phyloP scores from a whole-genome alignment of 2,888 invertebrate genomes.

The Acronicta leporina region DNA sequence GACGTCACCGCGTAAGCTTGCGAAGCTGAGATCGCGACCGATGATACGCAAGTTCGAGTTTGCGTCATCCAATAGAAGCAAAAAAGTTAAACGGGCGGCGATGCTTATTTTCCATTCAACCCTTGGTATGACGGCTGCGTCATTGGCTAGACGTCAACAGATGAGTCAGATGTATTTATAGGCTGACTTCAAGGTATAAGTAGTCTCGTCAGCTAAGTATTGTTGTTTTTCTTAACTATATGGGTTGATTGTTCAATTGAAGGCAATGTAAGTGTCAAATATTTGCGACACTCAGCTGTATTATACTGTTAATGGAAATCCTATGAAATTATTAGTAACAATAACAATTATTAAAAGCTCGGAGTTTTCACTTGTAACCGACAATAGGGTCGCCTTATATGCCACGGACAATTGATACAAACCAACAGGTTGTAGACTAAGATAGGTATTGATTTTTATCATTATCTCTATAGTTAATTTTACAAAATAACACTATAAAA shows the following conservation, averaged over 20 bases:
- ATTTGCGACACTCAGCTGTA: too few species aligned
- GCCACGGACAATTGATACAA: too few species aligned
- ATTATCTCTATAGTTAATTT: too few species aligned
- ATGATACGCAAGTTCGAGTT: conserved; percentile 37
- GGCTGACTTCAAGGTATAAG: not conserved
- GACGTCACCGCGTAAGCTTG: conserved; percentile 44
- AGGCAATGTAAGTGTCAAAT: too few species aligned
- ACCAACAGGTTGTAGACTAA: too few species aligned
- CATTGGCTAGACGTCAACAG: conserved; percentile 61
- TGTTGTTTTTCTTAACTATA: not conserved
- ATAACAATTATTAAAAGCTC: too few species aligned
- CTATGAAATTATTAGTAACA: too few species aligned
- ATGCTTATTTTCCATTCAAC: conserved; percentile 71
- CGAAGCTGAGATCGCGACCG: conserved; percentile 37
- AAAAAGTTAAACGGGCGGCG: conserved; percentile 49
- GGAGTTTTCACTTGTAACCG: too few species aligned
- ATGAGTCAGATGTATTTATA: conserved; percentile 66
- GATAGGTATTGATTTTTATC: too few species aligned
- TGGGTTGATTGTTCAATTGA: not conserved
- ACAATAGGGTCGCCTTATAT: too few species aligned
- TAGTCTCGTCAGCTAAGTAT: not conserved
- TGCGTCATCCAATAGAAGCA: conserved; percentile 58
- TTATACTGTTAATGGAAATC: too few species aligned
- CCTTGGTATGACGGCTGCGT: conserved; percentile 65
- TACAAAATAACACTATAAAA: too few species aligned